phyloP scores from a whole-genome alignment of 2,797 vertebrate species.

The Xiphorhynchus erythropygius region DNA sequence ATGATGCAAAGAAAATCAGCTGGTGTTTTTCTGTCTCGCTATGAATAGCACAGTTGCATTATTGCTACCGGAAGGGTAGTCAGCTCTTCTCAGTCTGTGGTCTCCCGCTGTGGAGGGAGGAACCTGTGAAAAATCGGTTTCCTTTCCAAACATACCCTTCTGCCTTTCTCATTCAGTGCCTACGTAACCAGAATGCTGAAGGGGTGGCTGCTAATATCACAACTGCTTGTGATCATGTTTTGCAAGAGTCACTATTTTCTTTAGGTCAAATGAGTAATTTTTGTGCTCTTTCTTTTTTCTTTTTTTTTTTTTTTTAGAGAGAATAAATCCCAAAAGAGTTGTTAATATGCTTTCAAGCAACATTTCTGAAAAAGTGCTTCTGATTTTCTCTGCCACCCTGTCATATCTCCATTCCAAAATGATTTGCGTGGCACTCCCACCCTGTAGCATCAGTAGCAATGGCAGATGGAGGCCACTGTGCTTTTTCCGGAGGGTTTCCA shows the following conservation, averaged over 20 bases:
- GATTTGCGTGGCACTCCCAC: not conserved
- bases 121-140: slow-evolving; percentile 34
- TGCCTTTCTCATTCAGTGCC: slow-evolving; percentile 28
- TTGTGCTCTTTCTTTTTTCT: not conserved
- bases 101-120: slow-evolving; percentile 32
- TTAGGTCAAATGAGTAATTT: not conserved
- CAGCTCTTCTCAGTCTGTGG: slow-evolving; percentile 48
- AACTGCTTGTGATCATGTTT: not conserved
- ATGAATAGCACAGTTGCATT: not conserved
- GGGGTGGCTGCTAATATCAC: slow-evolving; percentile 18
- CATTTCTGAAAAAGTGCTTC: not conserved
- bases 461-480: not conserved
- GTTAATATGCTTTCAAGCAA: not conserved
- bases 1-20: slow-evolving; percentile 41
- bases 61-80: slow-evolving; percentile 24
- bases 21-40: slow-evolving; percentile 30
- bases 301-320: not conserved
- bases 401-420: not conserved
- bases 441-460: not conserved
- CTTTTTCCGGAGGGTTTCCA: not conserved
- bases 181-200: not conserved
- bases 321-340: not conserved
- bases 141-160: slow-evolving; percentile 45
- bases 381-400: not conserved
- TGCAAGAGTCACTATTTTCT: not conserved